A percentile compares a stretch with the other conserved stretches of the same genome.
Conservation (phyloP, 1,140 invertebrate species). For the Pteromalus puparum region DNA sequence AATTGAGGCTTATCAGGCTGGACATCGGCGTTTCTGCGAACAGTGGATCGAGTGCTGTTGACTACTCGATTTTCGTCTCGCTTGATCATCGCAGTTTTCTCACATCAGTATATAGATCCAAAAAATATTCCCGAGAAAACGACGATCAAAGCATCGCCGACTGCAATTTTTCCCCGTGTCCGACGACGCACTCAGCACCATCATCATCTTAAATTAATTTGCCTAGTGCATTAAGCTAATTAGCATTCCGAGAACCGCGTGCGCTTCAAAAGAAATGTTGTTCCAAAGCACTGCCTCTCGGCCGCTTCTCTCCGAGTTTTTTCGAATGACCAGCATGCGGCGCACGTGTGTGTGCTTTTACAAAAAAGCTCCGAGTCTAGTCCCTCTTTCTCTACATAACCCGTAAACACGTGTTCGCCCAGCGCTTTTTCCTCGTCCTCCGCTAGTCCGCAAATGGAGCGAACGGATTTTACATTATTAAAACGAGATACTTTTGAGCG, state of each 20-base stretch:
- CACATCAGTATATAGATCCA: too few relatives aligned
- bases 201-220: not conserved
- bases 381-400: not conserved
- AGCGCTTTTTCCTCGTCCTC: slow-evolving; percentile 14
- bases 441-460: not conserved
- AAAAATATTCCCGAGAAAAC: too few relatives aligned
- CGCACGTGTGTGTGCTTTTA: slow-evolving; percentile 13
- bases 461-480: not conserved
- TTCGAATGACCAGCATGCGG: slow-evolving; percentile 31
- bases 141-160: too few relatives aligned
- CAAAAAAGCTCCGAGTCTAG: not conserved
- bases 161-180: too few relatives aligned
- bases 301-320: slow-evolving; percentile 10
- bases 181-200: too few relatives aligned
- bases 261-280: not conserved
- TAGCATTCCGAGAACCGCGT: not conserved
- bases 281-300: not conserved
- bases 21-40: not conserved
- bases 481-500: not conserved
- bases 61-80: too few relatives aligned
- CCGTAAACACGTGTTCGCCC: slow-evolving; percentile 36
- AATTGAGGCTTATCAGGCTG: not conserved
- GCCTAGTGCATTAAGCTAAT: slow-evolving; percentile 3
- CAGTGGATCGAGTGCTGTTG: not conserved
- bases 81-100: too few relatives aligned